These are phyloP conservation scores for Subanguina moxae DNA, from an alignment of 1,140 invertebrate species.

Conservation along the genomic window DNA sequence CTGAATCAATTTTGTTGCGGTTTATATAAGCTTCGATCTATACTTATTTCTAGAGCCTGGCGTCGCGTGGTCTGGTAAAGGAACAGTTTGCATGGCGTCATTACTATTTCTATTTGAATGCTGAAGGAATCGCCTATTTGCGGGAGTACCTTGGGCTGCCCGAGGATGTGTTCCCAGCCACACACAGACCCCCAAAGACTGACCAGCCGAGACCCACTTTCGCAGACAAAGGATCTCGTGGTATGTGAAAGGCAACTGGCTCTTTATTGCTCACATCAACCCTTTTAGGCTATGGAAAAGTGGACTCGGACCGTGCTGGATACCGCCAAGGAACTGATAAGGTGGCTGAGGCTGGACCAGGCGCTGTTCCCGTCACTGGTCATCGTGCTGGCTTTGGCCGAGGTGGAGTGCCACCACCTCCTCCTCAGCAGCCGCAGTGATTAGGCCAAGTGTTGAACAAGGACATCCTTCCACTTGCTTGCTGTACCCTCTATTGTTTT, in stretches of 20 bases:
- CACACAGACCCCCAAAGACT: constrained; percentile 68
- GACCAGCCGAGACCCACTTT: constrained; percentile 60
- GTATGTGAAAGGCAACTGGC: constrained; percentile 8
- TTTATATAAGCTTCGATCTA: too few species aligned
- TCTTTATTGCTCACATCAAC: neutral
- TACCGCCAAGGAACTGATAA: constrained; percentile 53
- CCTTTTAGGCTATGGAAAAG: constrained; percentile 36
- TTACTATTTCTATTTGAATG: constrained; percentile 98
- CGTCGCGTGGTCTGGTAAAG: constrained; percentile 88
- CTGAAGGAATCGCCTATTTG: constrained; percentile 94
- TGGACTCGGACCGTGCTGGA: constrained; percentile 43
- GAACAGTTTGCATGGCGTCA: constrained; percentile 99
- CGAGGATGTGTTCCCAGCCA: constrained; percentile 94
- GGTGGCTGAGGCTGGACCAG: constrained; percentile 56
- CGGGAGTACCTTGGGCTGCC: constrained; percentile 89
- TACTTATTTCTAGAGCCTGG: constrained; percentile 73
- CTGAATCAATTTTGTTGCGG: too few species aligned
- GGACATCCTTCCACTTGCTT: too few species aligned
- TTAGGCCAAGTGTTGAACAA: too few species aligned
- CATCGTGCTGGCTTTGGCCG: constrained; percentile 55
- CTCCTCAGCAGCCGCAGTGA: neutral
- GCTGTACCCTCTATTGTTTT: too few species aligned
- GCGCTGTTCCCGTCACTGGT: constrained; percentile 45
- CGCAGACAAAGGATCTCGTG: constrained; percentile 3
- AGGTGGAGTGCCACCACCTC: constrained; percentile 6